phyloP scores from a whole-genome alignment of 2,113 vertebrate genomes.

The Cryptotis parvus region DNA sequence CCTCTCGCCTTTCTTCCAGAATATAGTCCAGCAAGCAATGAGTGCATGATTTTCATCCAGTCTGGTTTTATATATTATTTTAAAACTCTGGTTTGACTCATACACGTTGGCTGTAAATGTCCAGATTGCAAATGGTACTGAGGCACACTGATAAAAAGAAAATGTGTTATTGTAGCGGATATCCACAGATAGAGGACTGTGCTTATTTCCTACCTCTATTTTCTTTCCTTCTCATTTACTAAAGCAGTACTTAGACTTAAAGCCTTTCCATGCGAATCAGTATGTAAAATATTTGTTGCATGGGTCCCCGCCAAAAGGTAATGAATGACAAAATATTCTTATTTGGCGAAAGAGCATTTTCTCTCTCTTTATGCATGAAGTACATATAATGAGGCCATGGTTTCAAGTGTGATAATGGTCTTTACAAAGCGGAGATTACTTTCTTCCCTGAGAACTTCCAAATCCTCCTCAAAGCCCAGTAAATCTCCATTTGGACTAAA shows the following conservation, averaged over 20 bases:
- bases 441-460: constrained; percentile 23
- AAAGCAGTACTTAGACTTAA: constrained; percentile 33
- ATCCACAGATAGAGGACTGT: not conserved
- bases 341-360: constrained; percentile 47
- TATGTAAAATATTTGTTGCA: constrained; percentile 63
- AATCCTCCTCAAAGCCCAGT: not conserved
- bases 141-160: constrained; percentile 36
- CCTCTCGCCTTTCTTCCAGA: not conserved
- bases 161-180: constrained; percentile 46
- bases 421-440: constrained; percentile 54
- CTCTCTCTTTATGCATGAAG: constrained; percentile 26
- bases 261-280: constrained; percentile 21
- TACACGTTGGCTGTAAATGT: constrained; percentile 46
- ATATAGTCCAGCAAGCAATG: not conserved
- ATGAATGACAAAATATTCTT: constrained; percentile 65
- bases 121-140: constrained; percentile 35
- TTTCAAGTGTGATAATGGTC: not conserved
- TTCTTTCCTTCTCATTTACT: constrained; percentile 45
- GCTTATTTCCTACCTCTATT: not conserved
- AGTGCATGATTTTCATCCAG: constrained; percentile 50
- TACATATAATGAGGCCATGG: not conserved
- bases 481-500: constrained; percentile 60
- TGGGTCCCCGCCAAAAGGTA: constrained; percentile 55
- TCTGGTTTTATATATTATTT: constrained; percentile 53
- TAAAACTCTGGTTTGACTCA: constrained; percentile 41